phyloP scores from a whole-genome alignment of 92 coral and sea anemone species.

The Porites evermanni region DNA sequence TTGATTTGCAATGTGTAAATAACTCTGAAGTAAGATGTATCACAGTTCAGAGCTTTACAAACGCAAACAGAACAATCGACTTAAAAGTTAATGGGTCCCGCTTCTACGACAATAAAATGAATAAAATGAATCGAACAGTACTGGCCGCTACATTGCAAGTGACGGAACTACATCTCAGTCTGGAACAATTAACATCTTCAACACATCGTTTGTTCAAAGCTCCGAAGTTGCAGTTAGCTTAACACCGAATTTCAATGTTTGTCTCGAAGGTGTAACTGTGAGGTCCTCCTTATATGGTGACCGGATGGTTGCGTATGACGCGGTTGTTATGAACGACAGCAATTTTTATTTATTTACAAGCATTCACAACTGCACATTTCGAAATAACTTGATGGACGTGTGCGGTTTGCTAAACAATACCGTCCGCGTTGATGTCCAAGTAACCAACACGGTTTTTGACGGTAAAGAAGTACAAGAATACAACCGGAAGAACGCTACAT shows the following conservation, averaged over 20 bases:
- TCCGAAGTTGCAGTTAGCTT: background rate
- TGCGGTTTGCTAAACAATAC: background rate
- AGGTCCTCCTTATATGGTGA: background rate
- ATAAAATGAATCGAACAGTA: background rate
- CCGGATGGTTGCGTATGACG: background rate
- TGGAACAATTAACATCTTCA: background rate
- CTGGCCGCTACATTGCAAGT: background rate
- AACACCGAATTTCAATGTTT: conserved; percentile 1
- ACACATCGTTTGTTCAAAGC: conserved; percentile 19
- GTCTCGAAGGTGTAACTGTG: conserved; percentile 4
- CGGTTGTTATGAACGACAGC: background rate
- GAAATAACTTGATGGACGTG: background rate
- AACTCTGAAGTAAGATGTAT: background rate
- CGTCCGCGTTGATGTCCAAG: background rate
- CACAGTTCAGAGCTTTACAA: background rate
- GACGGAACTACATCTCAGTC: background rate
- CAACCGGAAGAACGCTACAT: background rate
- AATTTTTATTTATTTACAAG: background rate
- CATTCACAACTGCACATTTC: conserved; percentile 14
- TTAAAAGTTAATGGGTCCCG: background rate
- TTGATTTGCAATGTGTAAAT: background rate
- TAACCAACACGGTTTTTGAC: conserved; percentile 9
- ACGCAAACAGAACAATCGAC: background rate
- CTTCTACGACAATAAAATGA: conserved; percentile 3
- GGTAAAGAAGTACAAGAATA: background rate